Base-by-base conservation (phyloP, 2,888 invertebrate species). In the Augochlorella aurata region DNA sequence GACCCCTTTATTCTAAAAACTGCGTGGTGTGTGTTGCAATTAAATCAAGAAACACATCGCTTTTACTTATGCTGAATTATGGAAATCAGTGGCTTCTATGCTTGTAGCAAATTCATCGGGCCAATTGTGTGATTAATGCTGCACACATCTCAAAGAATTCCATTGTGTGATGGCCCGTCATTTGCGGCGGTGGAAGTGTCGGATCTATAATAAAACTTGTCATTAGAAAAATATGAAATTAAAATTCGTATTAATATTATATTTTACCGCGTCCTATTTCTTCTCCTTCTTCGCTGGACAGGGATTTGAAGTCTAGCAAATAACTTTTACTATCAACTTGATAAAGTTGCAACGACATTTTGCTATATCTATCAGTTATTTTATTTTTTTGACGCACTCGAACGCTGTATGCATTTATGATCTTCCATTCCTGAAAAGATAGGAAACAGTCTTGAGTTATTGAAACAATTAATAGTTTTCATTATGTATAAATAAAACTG, bases 141-240 rank as follows among this genome's bases (percentile, higher is more conserved):
- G 99, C 99, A 94, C 99, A 99, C 99, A 99, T 99, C 95, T 99
- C 99, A 93, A 99, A 99, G 95, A 99, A 99, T 94, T 99, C 99
- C 98, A 99, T 98, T 1, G 99, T 99, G 94, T 99, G 98, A 92
- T 99, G 99, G 0, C 97, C 97, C 67, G 94, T 90, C 85, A 93
- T 83, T 83, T 93, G 87, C 69, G 94, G 90, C 50, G 94, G 92
- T 50, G 92, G 90, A 79, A 90, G 84, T 75, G 90, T 84, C 49
- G 91, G 89, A 89, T 94, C 94, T 93, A 84, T 66, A 83, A 79
- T 29, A 24, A 79, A 29, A 61, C 7, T 52, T 67, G 18, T 12
- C 49, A 45, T 12, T 44, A 47, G 12, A 44, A 21, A 2, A 68
- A 63, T 68, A 66, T 74, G 44, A 45, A 49, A 68, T 0, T 4